Evolutionary conservation across 2,888 invertebrate species (phyloP).

Genomic region (Gari tellinella): DNA sequence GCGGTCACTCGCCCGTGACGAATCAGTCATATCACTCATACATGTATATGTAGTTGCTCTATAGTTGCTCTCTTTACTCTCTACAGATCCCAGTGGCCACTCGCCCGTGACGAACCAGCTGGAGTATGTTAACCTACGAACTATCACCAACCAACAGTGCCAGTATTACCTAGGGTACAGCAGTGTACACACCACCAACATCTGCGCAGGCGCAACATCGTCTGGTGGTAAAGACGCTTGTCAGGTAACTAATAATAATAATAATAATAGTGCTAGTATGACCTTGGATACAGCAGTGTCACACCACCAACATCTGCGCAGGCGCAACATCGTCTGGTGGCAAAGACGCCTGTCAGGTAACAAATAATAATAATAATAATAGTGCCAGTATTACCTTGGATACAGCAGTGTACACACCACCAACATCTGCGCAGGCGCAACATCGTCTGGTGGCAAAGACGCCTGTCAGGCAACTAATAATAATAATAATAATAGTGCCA

Average conservation of each 20-base stretch:
- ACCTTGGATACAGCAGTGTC: too few relatives aligned
- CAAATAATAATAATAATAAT: neutral
- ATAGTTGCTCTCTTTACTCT: too few relatives aligned
- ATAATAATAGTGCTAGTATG: too few relatives aligned
- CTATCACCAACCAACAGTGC: conserved; percentile 60
- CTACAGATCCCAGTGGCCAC: conserved; percentile 43
- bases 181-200: conserved; percentile 55
- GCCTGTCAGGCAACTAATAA: conserved; percentile 69
- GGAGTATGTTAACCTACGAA: conserved; percentile 60
- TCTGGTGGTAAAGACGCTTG: conserved; percentile 70
- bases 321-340: conserved; percentile 62
- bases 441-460: conserved; percentile 63
- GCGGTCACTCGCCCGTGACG: too few relatives aligned
- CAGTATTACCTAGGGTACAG: conserved; percentile 55
- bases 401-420: conserved; percentile 45
- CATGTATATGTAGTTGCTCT: too few relatives aligned
- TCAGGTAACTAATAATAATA: conserved; percentile 64
- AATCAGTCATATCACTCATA: too few relatives aligned
- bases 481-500: too few relatives aligned
- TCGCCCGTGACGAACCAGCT: conserved; percentile 60
- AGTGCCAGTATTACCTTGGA: conserved; percentile 62
- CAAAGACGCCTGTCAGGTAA: conserved; percentile 69
- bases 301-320: conserved; percentile 62
- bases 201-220: conserved; percentile 64
- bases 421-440: conserved; percentile 67